Evolutionary conservation across 1,140 invertebrate species (phyloP), one percentile per base, ranked within the genome.

Genomic region (Vanessa atalanta): DNA sequence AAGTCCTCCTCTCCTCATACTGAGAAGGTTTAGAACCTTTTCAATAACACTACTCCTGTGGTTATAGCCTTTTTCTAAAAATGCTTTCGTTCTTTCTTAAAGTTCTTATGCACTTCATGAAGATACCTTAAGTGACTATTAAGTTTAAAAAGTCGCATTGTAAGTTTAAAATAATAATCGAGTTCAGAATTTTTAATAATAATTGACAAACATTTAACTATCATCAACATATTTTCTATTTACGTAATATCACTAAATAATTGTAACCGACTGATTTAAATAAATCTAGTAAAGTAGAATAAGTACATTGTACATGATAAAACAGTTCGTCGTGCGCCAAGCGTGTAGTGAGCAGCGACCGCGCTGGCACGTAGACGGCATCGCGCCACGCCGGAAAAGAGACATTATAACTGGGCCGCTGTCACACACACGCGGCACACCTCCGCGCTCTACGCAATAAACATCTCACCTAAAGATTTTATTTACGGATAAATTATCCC

Each of bases 331-430:
- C 68, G 67, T 65, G n/a, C 51, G 60, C 26, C 66, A 70, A 61
- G 72, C 68, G 70, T 64, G 75, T 72, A 78, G 69, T 66, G 68
- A 53, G 57, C 65, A 51, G 78, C 74, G 78, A 82, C 81, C 81
- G 84, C 75, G 65, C 69, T 79, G 84, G 85, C 84, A 80, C 83
- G 82, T 79, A 85, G 80, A 82, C 79, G 75, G 79, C 76, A 79
- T 68, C 64, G 72, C 76, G 68, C 79, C 76, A 78, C 76, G 79
- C 53, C 68, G 72, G 71, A 72, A 82, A 75, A 75, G 76, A 72
- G 76, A 70, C 72, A 75, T 73, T 78, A 73, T 78, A 83, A 81
- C 79, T 84, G 81, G 74, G 82, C 65, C 70, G 51, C 47, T 75
- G 70, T 72, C 66, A 71, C 76, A 81, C 75, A 72, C 72, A 78